A percentile compares a stretch with the other conserved stretches of the same genome.
phyloP scores from a whole-genome alignment of 2,888 invertebrate genomes.

The Chromoteleia sp. region DNA sequence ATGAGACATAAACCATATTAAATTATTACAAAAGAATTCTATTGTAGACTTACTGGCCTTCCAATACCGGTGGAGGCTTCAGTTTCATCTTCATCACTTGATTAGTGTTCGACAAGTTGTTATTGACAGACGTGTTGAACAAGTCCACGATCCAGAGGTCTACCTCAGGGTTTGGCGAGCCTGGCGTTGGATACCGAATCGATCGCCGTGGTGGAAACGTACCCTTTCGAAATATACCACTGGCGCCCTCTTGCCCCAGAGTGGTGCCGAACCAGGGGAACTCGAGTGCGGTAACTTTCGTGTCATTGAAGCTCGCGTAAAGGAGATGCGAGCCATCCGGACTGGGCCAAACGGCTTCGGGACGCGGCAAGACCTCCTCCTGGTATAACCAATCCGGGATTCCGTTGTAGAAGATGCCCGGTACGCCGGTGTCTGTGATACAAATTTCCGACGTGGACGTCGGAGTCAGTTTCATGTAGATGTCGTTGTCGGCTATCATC shows the following conservation, averaged over 20 bases:
- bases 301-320: conserved; percentile 95
- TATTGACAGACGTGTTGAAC: conserved; percentile 87
- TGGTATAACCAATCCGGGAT: conserved; percentile 99
- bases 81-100: conserved; percentile 85
- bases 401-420: conserved; percentile 95
- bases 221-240: conserved; percentile 85
- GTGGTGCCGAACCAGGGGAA: conserved; percentile 92
- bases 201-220: conserved; percentile 92
- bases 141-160: conserved; percentile 93
- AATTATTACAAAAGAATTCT: neutral
- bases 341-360: conserved; percentile 94
- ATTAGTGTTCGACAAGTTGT: conserved; percentile 78
- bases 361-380: conserved; percentile 94
- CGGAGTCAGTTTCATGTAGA: conserved; percentile 92
- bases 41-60: conserved; percentile 90
- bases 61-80: conserved; percentile 90
- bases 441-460: conserved; percentile 88
- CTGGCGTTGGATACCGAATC: conserved; percentile 95
- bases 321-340: conserved; percentile 92
- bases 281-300: conserved; percentile 82
- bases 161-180: conserved; percentile 94
- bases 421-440: conserved; percentile 91
- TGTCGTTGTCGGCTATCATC: conserved; percentile 94
- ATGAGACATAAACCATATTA: neutral
- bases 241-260: conserved; percentile 84